phyloP scores from a whole-genome alignment of 2,888 invertebrate species.

The Lithosia quadra region DNA sequence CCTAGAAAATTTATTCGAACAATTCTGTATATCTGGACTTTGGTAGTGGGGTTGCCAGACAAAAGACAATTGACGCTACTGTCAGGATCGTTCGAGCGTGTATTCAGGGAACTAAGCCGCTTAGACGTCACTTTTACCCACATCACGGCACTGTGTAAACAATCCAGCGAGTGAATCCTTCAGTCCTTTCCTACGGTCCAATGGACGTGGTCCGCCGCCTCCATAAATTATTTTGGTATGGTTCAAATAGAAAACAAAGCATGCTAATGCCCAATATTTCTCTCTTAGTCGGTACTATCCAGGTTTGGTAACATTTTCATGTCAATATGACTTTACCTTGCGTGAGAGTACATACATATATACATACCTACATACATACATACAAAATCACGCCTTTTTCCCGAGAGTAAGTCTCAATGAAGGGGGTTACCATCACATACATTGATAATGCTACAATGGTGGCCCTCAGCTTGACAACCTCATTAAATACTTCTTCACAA shows the following conservation, averaged over 20 bases:
- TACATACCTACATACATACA: no score
- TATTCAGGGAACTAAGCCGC: constrained; percentile 55
- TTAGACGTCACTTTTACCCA: constrained; percentile 52
- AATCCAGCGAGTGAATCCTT: constrained; percentile 54
- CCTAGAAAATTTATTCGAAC: neutral
- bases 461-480: no score
- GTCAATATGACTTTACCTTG: no score
- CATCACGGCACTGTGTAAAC: constrained; percentile 52
- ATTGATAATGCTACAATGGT: no score
- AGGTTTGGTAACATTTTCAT: no score
- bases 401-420: no score
- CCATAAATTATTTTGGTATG: constrained; percentile 49
- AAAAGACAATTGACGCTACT: constrained; percentile 53
- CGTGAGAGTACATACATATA: no score
- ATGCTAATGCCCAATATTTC: neutral
- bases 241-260: constrained; percentile 12
- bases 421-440: no score
- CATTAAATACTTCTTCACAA: no score
- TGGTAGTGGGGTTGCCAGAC: neutral
- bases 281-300: neutral
- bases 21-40: no score
- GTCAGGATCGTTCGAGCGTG: constrained; percentile 40
- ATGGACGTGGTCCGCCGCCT: constrained; percentile 41
- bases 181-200: constrained; percentile 47
- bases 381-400: no score